These are phyloP conservation scores for Nysson spinosus DNA, from an alignment of 2,888 invertebrate species.

Conservation along the genomic window DNA sequence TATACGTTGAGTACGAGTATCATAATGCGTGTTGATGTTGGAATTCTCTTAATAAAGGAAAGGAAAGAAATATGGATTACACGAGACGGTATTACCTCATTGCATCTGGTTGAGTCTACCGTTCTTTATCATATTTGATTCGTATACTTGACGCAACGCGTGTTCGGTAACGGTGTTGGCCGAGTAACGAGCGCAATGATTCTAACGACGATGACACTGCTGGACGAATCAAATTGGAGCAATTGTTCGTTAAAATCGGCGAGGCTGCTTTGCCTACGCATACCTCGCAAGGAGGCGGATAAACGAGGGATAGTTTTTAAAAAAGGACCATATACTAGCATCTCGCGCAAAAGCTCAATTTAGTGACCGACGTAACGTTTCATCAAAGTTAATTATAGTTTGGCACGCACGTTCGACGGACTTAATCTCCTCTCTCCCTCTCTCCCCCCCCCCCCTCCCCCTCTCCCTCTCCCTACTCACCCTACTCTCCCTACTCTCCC, in stretches of 20 bases:
- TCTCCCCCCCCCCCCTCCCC: not conserved
- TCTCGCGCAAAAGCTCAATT: slow-evolving; percentile 44
- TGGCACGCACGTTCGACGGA: slow-evolving; percentile 51
- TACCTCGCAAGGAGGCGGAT: slow-evolving; percentile 3
- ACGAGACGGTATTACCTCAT: not conserved
- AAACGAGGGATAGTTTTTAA: slow-evolving; percentile 27
- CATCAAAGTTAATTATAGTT: slow-evolving; percentile 60
- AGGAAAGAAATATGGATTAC: too few species aligned
- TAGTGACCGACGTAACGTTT: slow-evolving; percentile 57
- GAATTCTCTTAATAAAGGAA: too few species aligned
- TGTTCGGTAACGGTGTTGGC: slow-evolving; percentile 40
- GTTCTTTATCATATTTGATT: slow-evolving; percentile 1
- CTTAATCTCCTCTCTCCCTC: slow-evolving; percentile 19
- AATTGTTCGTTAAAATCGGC: slow-evolving; percentile 63
- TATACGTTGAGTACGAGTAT: too few species aligned
- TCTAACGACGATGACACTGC: slow-evolving; percentile 55
- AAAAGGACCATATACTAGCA: slow-evolving; percentile 17
- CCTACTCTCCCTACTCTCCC: slow-evolving; percentile 26
- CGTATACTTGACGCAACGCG: slow-evolving; percentile 18
- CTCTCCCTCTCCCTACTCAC: slow-evolving; percentile 29
- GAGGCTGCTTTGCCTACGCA: slow-evolving; percentile 42
- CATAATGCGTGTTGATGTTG: too few species aligned
- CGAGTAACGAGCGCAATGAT: slow-evolving; percentile 59
- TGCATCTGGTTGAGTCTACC: not conserved
- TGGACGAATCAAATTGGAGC: slow-evolving; percentile 57